Conservation (phyloP, 1,140 invertebrate genomes). For the Macrosteles quadrilineatus region DNA sequence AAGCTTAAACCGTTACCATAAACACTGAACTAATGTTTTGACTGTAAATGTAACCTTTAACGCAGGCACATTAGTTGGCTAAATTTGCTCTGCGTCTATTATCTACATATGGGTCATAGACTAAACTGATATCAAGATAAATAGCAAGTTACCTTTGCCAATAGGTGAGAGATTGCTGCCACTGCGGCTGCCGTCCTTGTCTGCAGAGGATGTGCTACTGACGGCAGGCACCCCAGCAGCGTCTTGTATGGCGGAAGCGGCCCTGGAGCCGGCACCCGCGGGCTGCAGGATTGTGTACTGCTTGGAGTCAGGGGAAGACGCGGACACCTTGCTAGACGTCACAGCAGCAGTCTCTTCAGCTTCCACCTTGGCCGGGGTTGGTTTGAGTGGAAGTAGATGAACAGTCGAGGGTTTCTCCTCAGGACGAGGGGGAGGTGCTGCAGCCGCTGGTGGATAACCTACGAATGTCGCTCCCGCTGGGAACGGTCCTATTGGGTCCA, state of each 20-base stretch:
- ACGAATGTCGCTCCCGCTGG: conserved; percentile 65
- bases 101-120: too few relatives aligned
- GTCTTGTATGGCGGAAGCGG: conserved; percentile 75
- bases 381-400: conserved; percentile 54
- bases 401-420: conserved; percentile 28
- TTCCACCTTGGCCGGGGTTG: conserved; percentile 46
- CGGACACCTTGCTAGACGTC: conserved; percentile 41
- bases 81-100: too few relatives aligned
- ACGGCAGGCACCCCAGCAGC: conserved; percentile 66
- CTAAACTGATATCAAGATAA: too few relatives aligned
- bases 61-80: too few relatives aligned
- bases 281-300: conserved; percentile 84
- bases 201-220: conserved; percentile 50
- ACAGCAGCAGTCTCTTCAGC: conserved; percentile 45
- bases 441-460: conserved; percentile 56
- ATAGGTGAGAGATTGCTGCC: too few relatives aligned
- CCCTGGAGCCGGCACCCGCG: conserved; percentile 71
- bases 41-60: too few relatives aligned
- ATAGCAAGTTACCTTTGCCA: too few relatives aligned
- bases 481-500: conserved; percentile 60
- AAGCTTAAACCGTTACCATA: too few relatives aligned
- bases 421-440: neutral
- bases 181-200: too few relatives aligned
- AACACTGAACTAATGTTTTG: too few relatives aligned
- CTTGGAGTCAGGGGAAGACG: conserved; percentile 61